These are phyloP conservation scores for Galerucella nymphaeae DNA, from an alignment of 2,888 invertebrate genomes.

Conservation along the genomic window DNA sequence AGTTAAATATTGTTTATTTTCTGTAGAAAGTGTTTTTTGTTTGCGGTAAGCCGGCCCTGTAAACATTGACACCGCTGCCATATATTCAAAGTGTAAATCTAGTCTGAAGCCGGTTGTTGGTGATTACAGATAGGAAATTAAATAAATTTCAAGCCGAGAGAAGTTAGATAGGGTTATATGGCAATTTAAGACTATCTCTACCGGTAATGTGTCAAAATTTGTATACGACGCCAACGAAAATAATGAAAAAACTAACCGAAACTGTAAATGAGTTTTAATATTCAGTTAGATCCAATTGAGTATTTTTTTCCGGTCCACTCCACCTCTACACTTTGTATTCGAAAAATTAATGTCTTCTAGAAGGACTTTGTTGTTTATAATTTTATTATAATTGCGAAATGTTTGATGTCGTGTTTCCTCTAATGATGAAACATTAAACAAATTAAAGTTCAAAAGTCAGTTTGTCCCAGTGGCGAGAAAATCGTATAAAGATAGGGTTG, in stretches of 20 bases:
- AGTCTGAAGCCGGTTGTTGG: constrained; percentile 53
- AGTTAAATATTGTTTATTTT: too few relatives aligned
- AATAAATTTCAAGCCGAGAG: constrained; percentile 55
- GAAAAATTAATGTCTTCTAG: too few relatives aligned
- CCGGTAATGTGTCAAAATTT: constrained; percentile 25
- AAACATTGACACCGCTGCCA: constrained; percentile 12
- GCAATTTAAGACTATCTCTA: constrained; percentile 3
- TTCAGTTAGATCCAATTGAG: too few relatives aligned
- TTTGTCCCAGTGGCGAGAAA: constrained; percentile 53
- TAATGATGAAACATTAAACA: constrained; percentile 30
- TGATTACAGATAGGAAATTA: constrained; percentile 60
- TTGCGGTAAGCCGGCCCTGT: constrained; percentile 5
- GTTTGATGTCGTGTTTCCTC: not conserved
- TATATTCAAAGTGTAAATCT: constrained; percentile 24
- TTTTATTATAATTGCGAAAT: not conserved
- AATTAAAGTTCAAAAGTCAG: constrained; percentile 46
- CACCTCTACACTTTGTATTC: too few relatives aligned
- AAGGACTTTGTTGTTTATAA: too few relatives aligned
- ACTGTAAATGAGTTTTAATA: too few relatives aligned
- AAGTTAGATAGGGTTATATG: constrained; percentile 27
- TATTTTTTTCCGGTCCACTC: too few relatives aligned
- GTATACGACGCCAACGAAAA: not conserved
- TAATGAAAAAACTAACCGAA: not conserved
- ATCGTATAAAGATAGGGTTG: constrained; percentile 60
- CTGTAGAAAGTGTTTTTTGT: not conserved